Percentiles rank a stretch among this genome's conserved stretches.
phyloP scores from a whole-genome alignment of 2,113 vertebrate species.

The Piliocolobus tephrosceles region DNA sequence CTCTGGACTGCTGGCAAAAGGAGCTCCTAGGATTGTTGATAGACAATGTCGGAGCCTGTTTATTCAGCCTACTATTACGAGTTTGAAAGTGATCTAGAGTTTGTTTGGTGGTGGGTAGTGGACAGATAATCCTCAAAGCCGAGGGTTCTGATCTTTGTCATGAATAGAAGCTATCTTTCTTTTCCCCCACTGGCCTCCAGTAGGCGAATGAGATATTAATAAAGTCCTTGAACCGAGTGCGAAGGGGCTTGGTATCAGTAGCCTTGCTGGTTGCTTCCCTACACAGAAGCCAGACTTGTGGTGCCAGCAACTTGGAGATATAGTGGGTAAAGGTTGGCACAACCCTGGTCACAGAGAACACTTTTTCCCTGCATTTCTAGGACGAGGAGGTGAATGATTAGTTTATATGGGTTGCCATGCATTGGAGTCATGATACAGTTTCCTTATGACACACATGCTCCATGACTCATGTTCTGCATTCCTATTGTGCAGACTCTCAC shows the following conservation, averaged over 20 bases:
- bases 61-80: not conserved
- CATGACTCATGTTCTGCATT: not conserved
- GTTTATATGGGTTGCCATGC: not conserved
- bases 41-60: not conserved
- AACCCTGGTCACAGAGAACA: not conserved
- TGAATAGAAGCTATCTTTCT: not conserved
- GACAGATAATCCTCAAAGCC: not conserved
- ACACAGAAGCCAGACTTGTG: not conserved
- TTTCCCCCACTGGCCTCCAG: not conserved
- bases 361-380: not conserved
- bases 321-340: not conserved
- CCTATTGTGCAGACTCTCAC: fast-evolving
- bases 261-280: not conserved
- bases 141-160: not conserved
- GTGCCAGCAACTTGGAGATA: not conserved
- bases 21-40: not conserved
- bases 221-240: not conserved
- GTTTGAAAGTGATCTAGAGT: not conserved
- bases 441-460: fast-evolving
- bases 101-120: not conserved
- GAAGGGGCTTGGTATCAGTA: not conserved
- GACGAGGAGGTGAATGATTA: fast-evolving
- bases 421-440: not conserved
- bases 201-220: not conserved
- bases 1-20: not conserved